phyloP scores from a whole-genome alignment of 2,113 vertebrate species.

The Paraplagusia blochii region DNA sequence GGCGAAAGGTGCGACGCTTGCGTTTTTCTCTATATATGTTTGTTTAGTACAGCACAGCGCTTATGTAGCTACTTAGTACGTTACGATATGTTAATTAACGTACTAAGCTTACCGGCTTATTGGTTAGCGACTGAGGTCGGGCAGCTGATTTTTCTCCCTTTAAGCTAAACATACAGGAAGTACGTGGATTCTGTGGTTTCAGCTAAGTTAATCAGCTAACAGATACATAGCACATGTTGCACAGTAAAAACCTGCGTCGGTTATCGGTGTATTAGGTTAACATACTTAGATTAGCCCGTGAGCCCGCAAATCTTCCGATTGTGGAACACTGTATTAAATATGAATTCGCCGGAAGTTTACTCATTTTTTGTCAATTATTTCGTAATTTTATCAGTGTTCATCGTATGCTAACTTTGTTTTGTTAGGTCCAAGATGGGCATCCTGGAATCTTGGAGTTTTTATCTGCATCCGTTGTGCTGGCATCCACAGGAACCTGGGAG shows the following conservation, averaged over 20 bases:
- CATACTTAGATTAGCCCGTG: no score
- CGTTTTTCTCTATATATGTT: background rate
- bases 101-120: slow-evolving; percentile 28
- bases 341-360: no score
- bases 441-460: slow-evolving; percentile 98
- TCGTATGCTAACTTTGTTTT: background rate
- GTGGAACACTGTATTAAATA: no score
- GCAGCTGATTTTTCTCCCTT: slow-evolving; percentile 62
- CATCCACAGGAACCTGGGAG: slow-evolving; percentile 97
- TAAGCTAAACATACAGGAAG: slow-evolving; percentile 54
- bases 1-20: slow-evolving; percentile 82
- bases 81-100: slow-evolving; percentile 10
- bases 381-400: background rate
- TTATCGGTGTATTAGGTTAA: no score
- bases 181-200: no score
- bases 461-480: slow-evolving; percentile 99
- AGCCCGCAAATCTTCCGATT: no score
- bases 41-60: background rate
- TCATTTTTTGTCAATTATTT: background rate
- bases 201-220: no score
- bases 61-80: background rate
- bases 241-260: no score
- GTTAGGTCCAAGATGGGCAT: slow-evolving; percentile 96
- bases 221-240: no score
- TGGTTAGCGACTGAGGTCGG: slow-evolving; percentile 28